Percentiles rank a stretch among this genome's conserved stretches.
Evolutionary conservation across 2,113 vertebrate genomes (phyloP).

Genomic region (Leptobrachium ailaonicum): DNA sequence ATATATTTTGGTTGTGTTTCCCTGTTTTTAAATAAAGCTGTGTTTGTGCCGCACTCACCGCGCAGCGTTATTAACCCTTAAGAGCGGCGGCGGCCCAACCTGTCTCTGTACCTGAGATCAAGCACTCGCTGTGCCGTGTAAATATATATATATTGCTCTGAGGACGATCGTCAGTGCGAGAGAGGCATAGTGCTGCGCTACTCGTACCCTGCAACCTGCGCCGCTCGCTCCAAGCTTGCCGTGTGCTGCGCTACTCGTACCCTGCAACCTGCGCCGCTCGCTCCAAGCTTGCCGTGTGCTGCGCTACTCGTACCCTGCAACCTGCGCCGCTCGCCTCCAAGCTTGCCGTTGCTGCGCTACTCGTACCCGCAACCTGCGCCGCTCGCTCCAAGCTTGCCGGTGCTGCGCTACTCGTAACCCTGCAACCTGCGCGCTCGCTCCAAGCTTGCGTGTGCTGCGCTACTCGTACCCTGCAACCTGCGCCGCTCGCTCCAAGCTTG

Average conservation of each 20-base stretch:
- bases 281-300: not conserved
- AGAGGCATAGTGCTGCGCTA: not conserved
- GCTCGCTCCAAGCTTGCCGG: not conserved
- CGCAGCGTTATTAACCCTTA: not conserved
- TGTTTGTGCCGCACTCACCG: not conserved
- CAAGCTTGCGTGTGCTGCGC: not conserved
- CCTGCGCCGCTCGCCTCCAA: not conserved
- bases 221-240: not conserved
- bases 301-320: not conserved
- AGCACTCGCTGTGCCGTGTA: not conserved
- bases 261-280: not conserved
- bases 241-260: not conserved
- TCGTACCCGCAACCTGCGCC: not conserved
- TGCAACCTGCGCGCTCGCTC: not conserved
- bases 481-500: not conserved
- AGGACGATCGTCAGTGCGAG: not conserved
- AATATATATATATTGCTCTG: not conserved
- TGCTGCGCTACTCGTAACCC: not conserved
- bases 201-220: not conserved
- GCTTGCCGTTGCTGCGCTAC: not conserved
- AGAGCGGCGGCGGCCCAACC: not conserved
- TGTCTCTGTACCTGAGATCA: not conserved
- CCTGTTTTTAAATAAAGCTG: conserved; percentile 26
- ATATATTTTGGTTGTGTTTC: conserved; percentile 31
- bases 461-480: not conserved